Percentiles rank a stretch among this genome's conserved stretches.
Evolutionary conservation across 92 coral and sea anemone genomes (phyloP).

Genomic region (Scolanthus callimorphus): DNA sequence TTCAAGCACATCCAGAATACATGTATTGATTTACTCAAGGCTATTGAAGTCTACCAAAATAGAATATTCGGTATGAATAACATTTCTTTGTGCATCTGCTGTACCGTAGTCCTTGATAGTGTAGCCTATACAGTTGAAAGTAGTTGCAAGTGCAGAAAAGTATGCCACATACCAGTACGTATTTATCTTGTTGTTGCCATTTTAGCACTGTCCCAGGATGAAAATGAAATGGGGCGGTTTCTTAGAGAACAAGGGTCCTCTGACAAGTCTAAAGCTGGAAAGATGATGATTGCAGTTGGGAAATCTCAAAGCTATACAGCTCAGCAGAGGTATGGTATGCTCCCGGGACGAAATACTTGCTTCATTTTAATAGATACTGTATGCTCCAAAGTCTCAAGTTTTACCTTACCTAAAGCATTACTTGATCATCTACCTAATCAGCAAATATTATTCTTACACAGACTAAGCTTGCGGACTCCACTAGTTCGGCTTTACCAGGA

Average conservation of each 20-base stretch:
- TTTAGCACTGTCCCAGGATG: constrained; percentile 96
- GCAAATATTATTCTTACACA: too few relatives aligned
- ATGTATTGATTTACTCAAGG: constrained; percentile 87
- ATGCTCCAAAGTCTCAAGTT: too few relatives aligned
- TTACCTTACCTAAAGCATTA: too few relatives aligned
- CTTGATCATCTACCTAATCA: too few relatives aligned
- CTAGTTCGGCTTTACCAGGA: constrained; percentile 94
- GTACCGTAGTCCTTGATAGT: too few relatives aligned
- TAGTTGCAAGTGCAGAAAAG: too few relatives aligned
- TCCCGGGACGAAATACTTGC: too few relatives aligned
- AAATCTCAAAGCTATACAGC: constrained; percentile 98
- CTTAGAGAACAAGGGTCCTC: constrained; percentile 93
- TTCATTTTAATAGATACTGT: too few relatives aligned
- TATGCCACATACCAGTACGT: too few relatives aligned
- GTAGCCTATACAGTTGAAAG: too few relatives aligned
- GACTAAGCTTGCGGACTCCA: constrained; percentile 89
- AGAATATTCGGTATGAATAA: constrained; percentile 86
- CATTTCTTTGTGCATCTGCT: too few relatives aligned
- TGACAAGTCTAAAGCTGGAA: constrained; percentile 97
- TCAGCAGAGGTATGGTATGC: constrained; percentile 89
- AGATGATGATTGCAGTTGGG: constrained; percentile 99
- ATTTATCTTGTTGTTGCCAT: too few relatives aligned
- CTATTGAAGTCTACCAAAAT: constrained; percentile 94
- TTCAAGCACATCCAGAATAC: constrained; percentile 93
- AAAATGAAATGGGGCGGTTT: constrained; percentile 98